A percentile compares a stretch with the other conserved stretches of the same genome.
Conservation (phyloP, 2,797 vertebrate species). For the Pipistrellus kuhlii region DNA sequence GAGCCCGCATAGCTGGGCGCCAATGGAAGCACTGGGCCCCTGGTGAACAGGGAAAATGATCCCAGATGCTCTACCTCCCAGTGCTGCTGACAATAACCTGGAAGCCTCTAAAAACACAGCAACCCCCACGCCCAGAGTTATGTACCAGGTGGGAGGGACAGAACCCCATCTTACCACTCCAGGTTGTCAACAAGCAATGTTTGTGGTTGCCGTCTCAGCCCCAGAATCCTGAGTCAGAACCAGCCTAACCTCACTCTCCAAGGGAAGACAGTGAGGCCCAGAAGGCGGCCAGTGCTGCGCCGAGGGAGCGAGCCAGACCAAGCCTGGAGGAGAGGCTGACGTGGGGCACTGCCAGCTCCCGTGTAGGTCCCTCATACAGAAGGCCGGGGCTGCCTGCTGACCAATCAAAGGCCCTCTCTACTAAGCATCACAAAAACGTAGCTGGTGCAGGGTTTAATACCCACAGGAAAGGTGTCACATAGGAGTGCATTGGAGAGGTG, state of each 20-base stretch:
- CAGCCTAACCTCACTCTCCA: neutral
- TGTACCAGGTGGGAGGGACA: neutral
- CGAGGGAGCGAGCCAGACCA: neutral
- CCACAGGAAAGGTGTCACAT: neutral
- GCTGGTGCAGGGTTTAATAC: neutral
- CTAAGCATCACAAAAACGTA: neutral
- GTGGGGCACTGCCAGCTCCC: neutral
- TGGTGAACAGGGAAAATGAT: neutral
- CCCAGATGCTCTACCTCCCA: neutral
- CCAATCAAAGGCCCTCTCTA: neutral
- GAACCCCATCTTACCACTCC: neutral
- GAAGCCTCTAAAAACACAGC: neutral
- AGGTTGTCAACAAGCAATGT: neutral
- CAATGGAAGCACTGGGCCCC: neutral
- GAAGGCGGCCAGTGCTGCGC: neutral
- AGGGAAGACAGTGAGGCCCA: neutral
- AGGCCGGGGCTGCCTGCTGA: neutral
- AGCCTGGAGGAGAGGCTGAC: neutral
- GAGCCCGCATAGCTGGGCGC: neutral
- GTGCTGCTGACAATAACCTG: neutral
- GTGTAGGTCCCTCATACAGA: neutral
- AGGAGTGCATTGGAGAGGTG: no score
- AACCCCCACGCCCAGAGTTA: neutral
- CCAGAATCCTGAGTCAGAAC: neutral
- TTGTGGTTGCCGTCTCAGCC: neutral